A percentile compares a stretch with the other conserved stretches of the same genome.
Conservation (phyloP, 1,140 invertebrate genomes). For the Ceratosolen solmsi region DNA sequence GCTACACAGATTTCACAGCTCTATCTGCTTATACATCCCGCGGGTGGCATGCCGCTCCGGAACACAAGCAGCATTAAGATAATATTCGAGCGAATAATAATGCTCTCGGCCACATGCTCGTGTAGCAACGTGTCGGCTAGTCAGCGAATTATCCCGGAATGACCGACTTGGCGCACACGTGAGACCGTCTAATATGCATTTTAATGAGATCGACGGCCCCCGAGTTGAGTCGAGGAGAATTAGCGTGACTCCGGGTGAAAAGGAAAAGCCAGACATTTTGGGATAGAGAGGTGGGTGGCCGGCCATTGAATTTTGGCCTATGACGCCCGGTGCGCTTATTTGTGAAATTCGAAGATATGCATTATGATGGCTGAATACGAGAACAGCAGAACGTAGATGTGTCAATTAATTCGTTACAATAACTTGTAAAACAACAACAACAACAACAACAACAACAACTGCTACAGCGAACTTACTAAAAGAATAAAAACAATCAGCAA, state of each 20-base stretch:
- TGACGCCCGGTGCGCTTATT: not conserved
- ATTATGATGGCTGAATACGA: not conserved
- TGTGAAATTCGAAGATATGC: not conserved
- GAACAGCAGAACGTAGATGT: not conserved
- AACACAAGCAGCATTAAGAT: too few species aligned
- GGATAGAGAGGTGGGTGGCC: not conserved
- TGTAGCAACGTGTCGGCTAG: not conserved
- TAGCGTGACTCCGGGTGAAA: not conserved
- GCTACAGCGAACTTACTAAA: too few species aligned
- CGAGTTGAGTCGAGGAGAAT: not conserved
- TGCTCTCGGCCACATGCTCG: not conserved
- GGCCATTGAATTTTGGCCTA: not conserved
- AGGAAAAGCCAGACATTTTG: not conserved
- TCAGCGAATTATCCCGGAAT: conserved; percentile 3
- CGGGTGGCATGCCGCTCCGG: not conserved
- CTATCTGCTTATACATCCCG: conserved; percentile 16
- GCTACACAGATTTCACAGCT: not conserved
- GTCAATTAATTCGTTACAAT: not conserved
- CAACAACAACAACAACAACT: too few species aligned
- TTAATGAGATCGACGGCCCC: conserved; percentile 9
- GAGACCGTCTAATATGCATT: conserved; percentile 28
- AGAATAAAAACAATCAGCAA: too few species aligned
- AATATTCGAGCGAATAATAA: conserved; percentile 25
- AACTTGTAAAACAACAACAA: too few species aligned
- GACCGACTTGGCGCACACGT: not conserved